Evolutionary conservation across 2,113 vertebrate species (phyloP).

Genomic region (Manacus vitellinus): DNA sequence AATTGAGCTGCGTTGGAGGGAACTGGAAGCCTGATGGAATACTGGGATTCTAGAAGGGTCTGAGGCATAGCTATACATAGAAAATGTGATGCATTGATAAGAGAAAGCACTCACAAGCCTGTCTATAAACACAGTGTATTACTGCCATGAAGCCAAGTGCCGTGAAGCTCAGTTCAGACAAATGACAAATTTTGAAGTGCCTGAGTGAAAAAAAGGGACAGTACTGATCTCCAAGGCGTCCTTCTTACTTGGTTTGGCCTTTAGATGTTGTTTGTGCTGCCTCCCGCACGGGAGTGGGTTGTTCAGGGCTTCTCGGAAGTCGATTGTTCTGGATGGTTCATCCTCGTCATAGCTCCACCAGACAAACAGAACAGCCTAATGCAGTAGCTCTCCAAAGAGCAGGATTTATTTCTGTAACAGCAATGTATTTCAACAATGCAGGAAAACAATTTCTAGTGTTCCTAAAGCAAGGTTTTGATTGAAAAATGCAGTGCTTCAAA

Average conservation of each 20-base stretch:
- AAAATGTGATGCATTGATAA: not conserved
- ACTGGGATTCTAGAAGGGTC: not conserved
- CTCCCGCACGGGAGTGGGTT: not conserved
- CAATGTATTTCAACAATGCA: not conserved
- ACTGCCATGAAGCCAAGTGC: not conserved
- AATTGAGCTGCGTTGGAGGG: not conserved
- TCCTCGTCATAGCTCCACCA: not conserved
- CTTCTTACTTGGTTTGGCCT: not conserved
- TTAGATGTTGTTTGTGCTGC: not conserved
- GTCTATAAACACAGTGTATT: not conserved
- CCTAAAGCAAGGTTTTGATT: not conserved
- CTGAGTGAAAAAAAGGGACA: not conserved
- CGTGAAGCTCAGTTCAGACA: not conserved
- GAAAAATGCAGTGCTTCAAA: constrained; percentile 47
- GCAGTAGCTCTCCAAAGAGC: not conserved
- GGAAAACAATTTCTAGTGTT: constrained; percentile 15
- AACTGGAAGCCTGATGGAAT: not conserved
- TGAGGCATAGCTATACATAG: not conserved
- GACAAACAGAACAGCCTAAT: not conserved
- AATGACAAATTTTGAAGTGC: not conserved
- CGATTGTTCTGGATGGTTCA: not conserved
- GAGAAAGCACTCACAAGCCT: not conserved
- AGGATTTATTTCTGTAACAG: constrained; percentile 8
- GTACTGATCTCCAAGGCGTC: not conserved
- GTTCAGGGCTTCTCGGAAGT: not conserved